These are phyloP conservation scores for Helobdella robusta DNA, from an alignment of 2,888 invertebrate species.

Conservation along the genomic window DNA sequence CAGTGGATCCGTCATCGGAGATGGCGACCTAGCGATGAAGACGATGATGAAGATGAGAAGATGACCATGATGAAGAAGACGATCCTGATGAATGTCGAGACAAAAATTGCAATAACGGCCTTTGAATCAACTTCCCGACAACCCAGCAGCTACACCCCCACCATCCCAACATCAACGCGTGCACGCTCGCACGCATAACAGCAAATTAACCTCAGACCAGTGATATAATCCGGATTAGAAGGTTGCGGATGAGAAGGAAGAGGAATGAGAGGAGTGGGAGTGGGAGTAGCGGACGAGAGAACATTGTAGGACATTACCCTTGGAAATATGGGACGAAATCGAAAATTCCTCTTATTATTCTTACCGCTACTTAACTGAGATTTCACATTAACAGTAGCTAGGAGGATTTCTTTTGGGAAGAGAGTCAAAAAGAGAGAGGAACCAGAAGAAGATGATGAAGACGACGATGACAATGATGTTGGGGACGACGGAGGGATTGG, in stretches of 20 bases:
- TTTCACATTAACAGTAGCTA: conserved; percentile 25
- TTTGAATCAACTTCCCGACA: too few relatives aligned
- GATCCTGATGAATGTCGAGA: neutral
- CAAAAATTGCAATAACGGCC: conserved; percentile 28
- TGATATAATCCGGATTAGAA: neutral
- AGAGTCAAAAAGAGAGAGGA: conserved; percentile 6
- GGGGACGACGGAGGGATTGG: conserved; percentile 76
- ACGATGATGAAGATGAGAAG: too few relatives aligned
- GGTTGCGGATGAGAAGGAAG: too few relatives aligned
- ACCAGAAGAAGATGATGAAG: too few relatives aligned
- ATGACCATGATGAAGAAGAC: too few relatives aligned
- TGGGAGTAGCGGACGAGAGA: conserved; percentile 19
- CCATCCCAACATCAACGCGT: neutral
- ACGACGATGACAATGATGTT: conserved; percentile 52
- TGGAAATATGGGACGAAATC: conserved; percentile 73
- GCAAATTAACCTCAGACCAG: conserved; percentile 4
- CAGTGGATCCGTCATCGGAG: too few relatives aligned
- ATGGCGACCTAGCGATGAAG: too few relatives aligned
- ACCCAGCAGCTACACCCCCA: conserved; percentile 26
- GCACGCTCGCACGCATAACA: conserved; percentile 5
- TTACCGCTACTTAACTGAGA: conserved; percentile 30
- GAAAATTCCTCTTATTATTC: conserved; percentile 4
- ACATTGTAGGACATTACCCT: conserved; percentile 64
- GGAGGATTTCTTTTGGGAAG: conserved; percentile 4
- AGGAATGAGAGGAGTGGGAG: too few relatives aligned